Evolutionary conservation across 2,888 invertebrate species (phyloP).

Genomic region (Drosophila silvestris): DNA sequence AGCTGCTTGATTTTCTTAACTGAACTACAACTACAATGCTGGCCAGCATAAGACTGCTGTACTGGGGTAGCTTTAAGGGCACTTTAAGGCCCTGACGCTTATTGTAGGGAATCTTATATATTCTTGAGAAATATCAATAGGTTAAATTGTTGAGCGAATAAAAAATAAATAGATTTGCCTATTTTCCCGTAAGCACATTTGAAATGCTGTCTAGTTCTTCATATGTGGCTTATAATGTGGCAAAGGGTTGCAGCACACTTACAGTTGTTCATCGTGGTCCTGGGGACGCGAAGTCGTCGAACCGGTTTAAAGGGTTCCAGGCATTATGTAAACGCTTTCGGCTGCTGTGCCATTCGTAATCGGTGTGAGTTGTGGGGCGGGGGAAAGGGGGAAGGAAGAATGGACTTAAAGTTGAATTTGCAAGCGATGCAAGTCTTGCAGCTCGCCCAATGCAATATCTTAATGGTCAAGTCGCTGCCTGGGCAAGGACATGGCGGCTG

Average conservation of each 20-base stretch:
- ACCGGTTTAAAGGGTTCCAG: conserved; percentile 28
- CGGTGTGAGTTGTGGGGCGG: background rate
- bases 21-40: background rate
- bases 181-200: background rate
- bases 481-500: conserved; percentile 61
- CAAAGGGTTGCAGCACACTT: conserved; percentile 25
- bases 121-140: background rate
- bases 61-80: background rate
- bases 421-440: conserved; percentile 29
- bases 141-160: background rate
- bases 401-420: conserved; percentile 19
- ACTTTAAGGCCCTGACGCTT: background rate
- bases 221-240: background rate
- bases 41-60: background rate
- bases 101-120: background rate
- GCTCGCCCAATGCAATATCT: conserved; percentile 61
- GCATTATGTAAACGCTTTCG: conserved; percentile 48
- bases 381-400: background rate
- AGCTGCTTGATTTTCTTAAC: background rate
- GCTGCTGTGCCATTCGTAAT: background rate
- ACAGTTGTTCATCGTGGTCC: background rate
- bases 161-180: background rate
- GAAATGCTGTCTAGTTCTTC: background rate
- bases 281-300: conserved; percentile 2
- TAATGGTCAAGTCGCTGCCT: conserved; percentile 63